Percentiles rank a stretch among this genome's conserved stretches.
phyloP scores from a whole-genome alignment of 2,888 invertebrate species.

The Dorcus parallelipipedus region DNA sequence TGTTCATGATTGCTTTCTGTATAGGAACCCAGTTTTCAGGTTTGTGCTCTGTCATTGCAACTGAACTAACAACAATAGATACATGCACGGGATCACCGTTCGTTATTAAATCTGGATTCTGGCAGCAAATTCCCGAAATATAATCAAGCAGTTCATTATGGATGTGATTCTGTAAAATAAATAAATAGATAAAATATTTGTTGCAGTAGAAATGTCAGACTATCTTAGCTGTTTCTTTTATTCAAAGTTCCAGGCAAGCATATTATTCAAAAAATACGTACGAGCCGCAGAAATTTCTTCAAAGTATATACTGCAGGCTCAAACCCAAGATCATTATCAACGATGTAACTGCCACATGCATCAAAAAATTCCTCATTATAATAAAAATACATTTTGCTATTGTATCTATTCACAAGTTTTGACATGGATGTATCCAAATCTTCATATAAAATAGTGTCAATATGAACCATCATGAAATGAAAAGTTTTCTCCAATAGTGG shows the following conservation, averaged over 20 bases:
- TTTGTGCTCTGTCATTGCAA: slow-evolving; percentile 58
- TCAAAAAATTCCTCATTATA: slow-evolving; percentile 63
- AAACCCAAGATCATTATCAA: slow-evolving; percentile 54
- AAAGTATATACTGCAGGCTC: slow-evolving; percentile 52
- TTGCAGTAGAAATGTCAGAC: background rate
- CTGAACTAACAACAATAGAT: slow-evolving; percentile 53
- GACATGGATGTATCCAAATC: slow-evolving; percentile 54
- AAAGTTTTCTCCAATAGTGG: slow-evolving; percentile 55
- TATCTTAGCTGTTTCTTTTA: background rate
- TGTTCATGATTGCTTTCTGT: slow-evolving; percentile 24
- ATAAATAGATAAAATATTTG: background rate
- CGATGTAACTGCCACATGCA: slow-evolving; percentile 52
- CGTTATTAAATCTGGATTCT: slow-evolving; percentile 47
- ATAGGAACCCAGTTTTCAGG: slow-evolving; percentile 58
- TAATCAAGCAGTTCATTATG: slow-evolving; percentile 59
- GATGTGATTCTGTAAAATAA: slow-evolving; percentile 54
- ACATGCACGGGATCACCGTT: slow-evolving; percentile 48
- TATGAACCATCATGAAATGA: slow-evolving; percentile 49
- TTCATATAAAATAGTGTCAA: slow-evolving; percentile 49
- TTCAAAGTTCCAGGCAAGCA: background rate
- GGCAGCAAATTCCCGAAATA: slow-evolving; percentile 51
- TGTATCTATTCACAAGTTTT: slow-evolving; percentile 50
- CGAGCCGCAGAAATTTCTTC: slow-evolving; percentile 55
- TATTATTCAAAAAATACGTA: slow-evolving; percentile 44
- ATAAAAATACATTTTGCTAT: slow-evolving; percentile 53